Base-by-base conservation (phyloP, 2,888 invertebrate species). In the Perizoma flavofasciatum region DNA sequence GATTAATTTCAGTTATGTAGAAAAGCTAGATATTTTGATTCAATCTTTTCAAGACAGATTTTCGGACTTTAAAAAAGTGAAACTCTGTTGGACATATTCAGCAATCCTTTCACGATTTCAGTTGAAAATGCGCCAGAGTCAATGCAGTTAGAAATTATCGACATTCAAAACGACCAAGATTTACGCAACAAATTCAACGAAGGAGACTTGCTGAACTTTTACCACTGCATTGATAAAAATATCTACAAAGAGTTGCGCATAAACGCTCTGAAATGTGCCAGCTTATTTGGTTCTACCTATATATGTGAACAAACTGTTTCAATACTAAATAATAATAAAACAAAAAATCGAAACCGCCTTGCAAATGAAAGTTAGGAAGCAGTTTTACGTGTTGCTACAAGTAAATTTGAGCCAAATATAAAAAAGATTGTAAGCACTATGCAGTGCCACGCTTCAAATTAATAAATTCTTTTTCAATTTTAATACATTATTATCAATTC, bases 61-160 rank as follows among this genome's bases (percentile, higher is more conserved):
- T 59, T 50, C 57, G 34, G 44, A 61, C 9, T 57, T 61, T 49
- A 49, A 61, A 54, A 61, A 57, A 57, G 44, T 53, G 32, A 43
- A 55, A 48, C 48, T 41, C 33, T 55, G 35, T 48, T 34, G n/a
- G 48, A 48, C 46, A 46, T 50, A 49, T 65, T 63, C 50, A 64
- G 49, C 49, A 65, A 65, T 62, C 55, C 60, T 66, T 66, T 63
- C 58, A 59, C 58, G 52, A 64, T 58, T 61, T 65, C 61, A 58
- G 49, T 55, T 61, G 59, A 59, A 61, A 58, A 59, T 65, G 59
- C 54, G 50, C 66, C 62, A 63, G 63, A 63, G 49, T 66, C 63
- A 66, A 61, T 64, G 63, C 61, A 63, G 60, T 58, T 66, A 56
- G 55, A 64, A 58, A 54, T 64, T 53, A 62, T 67, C 58, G 66